Conservation (phyloP, 1,140 invertebrate genomes). For the Geopemphigus sp. region DNA sequence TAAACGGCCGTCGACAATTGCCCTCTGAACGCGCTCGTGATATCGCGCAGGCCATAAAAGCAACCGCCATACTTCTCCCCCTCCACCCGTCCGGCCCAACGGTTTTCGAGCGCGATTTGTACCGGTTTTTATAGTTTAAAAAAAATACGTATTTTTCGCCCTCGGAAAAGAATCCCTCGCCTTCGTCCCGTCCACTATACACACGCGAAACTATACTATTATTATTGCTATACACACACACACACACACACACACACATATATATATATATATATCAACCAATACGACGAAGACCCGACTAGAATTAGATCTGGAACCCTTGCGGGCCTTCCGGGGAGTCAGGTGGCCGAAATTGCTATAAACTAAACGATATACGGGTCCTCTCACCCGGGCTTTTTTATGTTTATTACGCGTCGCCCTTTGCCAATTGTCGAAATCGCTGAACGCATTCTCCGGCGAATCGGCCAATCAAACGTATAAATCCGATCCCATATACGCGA, state of each 20-base stretch:
- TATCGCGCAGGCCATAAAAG: constrained; percentile 36
- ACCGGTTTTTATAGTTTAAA: constrained; percentile 21
- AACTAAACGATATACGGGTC: constrained; percentile 29
- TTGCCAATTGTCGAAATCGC: no score
- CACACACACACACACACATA: no score
- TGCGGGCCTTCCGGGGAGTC: background rate
- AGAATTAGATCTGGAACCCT: constrained; percentile 21
- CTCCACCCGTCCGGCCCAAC: background rate
- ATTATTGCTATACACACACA: background rate
- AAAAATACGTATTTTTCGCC: background rate
- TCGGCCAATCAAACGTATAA: no score
- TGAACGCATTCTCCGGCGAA: no score
- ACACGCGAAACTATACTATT: background rate
- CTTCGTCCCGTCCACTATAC: background rate
- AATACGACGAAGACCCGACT: background rate
- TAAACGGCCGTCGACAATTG: constrained; percentile 26
- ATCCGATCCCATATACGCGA: no score
- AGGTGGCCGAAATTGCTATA: constrained; percentile 39
- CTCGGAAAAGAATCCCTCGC: background rate
- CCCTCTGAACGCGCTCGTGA: constrained; percentile 12
- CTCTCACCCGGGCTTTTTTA: background rate
- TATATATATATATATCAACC: background rate
- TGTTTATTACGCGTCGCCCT: no score
- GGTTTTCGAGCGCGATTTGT: constrained; percentile 19
- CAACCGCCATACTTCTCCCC: constrained; percentile 4